Conservation (phyloP, 37 sponge, comb jelly and placozoan species). For the Crambe crambe region DNA sequence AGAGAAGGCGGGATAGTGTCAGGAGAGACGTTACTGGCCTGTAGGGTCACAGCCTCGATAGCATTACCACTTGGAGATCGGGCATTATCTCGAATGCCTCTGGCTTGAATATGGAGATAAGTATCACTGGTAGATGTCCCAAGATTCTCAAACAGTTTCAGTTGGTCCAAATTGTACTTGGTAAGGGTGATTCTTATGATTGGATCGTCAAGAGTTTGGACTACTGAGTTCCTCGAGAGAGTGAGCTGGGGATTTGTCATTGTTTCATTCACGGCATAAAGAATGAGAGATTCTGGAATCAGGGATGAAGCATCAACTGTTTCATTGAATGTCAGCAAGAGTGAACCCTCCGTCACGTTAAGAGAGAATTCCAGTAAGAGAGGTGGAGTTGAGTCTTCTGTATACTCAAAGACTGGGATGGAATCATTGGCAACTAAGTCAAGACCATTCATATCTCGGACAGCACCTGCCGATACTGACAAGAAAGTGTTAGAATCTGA, state of each 20-base stretch:
- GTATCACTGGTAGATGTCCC: conserved; percentile 52
- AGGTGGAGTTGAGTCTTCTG: conserved; percentile 64
- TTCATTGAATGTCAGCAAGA: conserved; percentile 83
- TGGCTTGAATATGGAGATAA: conserved; percentile 44
- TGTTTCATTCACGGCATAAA: conserved; percentile 35
- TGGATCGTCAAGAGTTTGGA: conserved; percentile 39
- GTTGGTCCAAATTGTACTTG: conserved; percentile 54
- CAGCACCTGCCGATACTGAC: conserved; percentile 18
- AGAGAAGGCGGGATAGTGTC: conserved; percentile 73
- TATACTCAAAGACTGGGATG: conserved; percentile 27
- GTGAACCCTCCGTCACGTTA: conserved; percentile 67
- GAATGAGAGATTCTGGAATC: neutral
- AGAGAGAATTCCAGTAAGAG: conserved; percentile 46
- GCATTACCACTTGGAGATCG: conserved; percentile 6
- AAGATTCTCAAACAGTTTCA: conserved; percentile 68
- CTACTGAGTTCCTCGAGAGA: conserved; percentile 17
- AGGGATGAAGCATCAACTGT: conserved; percentile 58
- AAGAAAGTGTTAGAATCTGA: conserved; percentile 40
- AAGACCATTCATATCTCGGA: conserved; percentile 72
- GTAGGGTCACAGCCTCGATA: conserved; percentile 9
- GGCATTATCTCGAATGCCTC: conserved; percentile 53
- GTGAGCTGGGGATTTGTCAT: conserved; percentile 16
- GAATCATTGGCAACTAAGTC: conserved; percentile 29
- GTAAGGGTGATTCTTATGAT: conserved; percentile 67
- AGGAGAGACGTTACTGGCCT: conserved; percentile 40